Percentiles rank a stretch among this genome's conserved stretches.
These are phyloP conservation scores for Leptopilina syphax DNA, from an alignment of 2,888 invertebrate species.

Conservation along the genomic window DNA sequence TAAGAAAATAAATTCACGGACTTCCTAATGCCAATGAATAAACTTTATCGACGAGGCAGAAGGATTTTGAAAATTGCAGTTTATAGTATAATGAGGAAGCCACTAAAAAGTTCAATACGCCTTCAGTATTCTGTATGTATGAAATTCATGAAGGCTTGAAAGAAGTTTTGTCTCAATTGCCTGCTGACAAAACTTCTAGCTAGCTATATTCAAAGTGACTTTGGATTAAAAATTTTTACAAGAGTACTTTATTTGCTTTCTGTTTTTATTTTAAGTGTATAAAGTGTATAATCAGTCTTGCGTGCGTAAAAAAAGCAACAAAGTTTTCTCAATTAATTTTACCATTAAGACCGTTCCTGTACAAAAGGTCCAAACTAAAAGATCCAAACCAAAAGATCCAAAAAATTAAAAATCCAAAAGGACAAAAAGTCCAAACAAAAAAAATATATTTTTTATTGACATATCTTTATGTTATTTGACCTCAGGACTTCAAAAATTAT, in stretches of 20 bases:
- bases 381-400: background rate
- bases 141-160: constrained; percentile 37
- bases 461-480: too few species aligned
- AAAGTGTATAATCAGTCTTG: background rate
- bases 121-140: constrained; percentile 14
- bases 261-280: background rate
- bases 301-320: background rate
- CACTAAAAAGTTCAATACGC: constrained; percentile 16
- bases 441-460: too few species aligned
- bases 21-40: background rate
- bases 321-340: background rate
- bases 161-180: constrained; percentile 11
- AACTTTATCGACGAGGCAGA: background rate
- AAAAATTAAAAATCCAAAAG: too few species aligned
- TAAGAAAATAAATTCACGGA: background rate
- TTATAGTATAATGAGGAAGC: constrained; percentile 3
- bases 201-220: constrained; percentile 9
- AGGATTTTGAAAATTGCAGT: constrained; percentile 18
- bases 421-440: too few species aligned
- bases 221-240: background rate
- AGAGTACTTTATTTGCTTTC: background rate
- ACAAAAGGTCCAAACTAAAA: background rate
- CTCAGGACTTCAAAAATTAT: too few species aligned
- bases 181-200: background rate
- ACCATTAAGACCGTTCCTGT: background rate